Conservation (phyloP, 2,113 vertebrate species). For the Tyto alba region DNA sequence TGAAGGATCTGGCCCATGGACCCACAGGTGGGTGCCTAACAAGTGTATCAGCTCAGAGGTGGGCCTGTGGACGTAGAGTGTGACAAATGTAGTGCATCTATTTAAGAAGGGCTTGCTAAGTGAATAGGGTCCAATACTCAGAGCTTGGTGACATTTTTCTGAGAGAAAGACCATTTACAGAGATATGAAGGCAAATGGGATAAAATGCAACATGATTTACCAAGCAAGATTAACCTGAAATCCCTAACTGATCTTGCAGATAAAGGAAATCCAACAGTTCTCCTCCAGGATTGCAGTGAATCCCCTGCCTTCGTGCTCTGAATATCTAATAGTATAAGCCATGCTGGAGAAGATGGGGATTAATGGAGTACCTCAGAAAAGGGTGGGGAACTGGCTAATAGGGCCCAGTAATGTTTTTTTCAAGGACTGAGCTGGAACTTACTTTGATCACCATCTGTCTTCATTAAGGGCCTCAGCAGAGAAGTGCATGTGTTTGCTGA, state of each 20-base stretch:
- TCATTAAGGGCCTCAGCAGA: background rate
- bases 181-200: background rate
- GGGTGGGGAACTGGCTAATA: background rate
- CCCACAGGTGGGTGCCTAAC: background rate
- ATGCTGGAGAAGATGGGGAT: background rate
- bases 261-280: constrained; percentile 23
- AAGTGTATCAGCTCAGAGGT: background rate
- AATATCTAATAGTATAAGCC: background rate
- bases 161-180: background rate
- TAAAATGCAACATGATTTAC: constrained; percentile 20
- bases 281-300: background rate
- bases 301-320: background rate
- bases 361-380: background rate
- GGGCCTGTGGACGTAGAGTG: too few relatives aligned
- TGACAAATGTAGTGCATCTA: background rate
- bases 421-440: background rate
- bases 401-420: background rate
- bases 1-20: background rate
- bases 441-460: background rate
- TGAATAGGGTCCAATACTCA: background rate
- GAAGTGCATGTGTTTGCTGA: accelerated
- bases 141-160: background rate
- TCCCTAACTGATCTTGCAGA: constrained; percentile 10
- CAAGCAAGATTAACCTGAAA: constrained; percentile 22
- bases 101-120: background rate